Evolutionary conservation across 2,888 invertebrate species (phyloP), one percentile per base, ranked within the genome.

Genomic region (Calameuta pallipes): DNA sequence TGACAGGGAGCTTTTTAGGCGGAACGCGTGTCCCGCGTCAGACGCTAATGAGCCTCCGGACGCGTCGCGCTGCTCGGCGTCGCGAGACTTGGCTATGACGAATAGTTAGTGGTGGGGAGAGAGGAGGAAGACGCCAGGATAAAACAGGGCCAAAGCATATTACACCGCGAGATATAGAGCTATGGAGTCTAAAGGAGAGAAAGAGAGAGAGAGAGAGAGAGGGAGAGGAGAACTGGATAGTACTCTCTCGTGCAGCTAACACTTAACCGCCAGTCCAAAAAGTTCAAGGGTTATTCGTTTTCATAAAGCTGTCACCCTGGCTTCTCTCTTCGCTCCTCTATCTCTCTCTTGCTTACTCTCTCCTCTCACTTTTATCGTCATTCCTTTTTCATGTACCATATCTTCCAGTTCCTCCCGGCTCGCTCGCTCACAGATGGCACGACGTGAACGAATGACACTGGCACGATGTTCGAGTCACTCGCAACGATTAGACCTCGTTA

Each of bases 1-100:
- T 85, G 85, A 85, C 85, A 81, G 78, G 81, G 56, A 56, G 56
- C 56, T 76, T 80, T 83, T 84, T 84, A 85, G 82, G 80, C 83
- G 78, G 81, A 85, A 82, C 83, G 85, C 86, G 85, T 85, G 84
- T 84, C 84, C 80, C 79, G 79, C 84, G 87, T 88, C 87, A 82
- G 83, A 82, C 85, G 84, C 86, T 89, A 89, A 89, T 86, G 89
- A 89, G 87, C 83, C 85, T 80, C 82, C 82, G 80, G 79, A 80
- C 77, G 81, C 81, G 68, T 37, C 80, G 78, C 56, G 34, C n/a
- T 36, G 31, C 69, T 13, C 36, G 75, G 36, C 78, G 74, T 56
- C 41, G 36, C 37, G 31, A 33, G 76, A 69, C 78, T 78, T 79
- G 77, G 80, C 80, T 81, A 85, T 87, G 86, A 87, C 83, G 86